A percentile compares a stretch with the other conserved stretches of the same genome.
These are phyloP conservation scores for Pangasianodon hypophthalmus DNA, from an alignment of 2,113 vertebrate genomes.

Conservation along the genomic window DNA sequence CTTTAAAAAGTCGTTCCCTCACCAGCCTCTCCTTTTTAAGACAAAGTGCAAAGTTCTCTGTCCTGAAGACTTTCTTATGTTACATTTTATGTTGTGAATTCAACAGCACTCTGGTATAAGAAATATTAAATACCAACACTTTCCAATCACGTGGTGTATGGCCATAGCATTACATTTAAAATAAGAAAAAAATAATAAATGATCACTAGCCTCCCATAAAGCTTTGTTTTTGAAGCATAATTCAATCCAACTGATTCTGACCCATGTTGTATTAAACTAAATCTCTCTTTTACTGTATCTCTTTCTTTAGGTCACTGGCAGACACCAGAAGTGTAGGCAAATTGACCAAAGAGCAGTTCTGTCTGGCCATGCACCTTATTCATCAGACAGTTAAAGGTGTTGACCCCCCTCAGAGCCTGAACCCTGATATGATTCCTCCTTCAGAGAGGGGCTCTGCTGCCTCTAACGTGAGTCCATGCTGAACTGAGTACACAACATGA, in stretches of 20 bases:
- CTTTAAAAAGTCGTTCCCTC: background rate
- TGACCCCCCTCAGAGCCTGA: conserved; percentile 87
- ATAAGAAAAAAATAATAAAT: background rate
- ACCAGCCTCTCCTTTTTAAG: background rate
- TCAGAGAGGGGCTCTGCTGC: conserved; percentile 78
- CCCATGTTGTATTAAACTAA: background rate
- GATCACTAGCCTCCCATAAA: background rate
- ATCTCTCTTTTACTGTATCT: background rate
- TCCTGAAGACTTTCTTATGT: background rate
- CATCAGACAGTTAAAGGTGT: conserved; percentile 92
- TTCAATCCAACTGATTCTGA: background rate
- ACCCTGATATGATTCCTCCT: conserved; percentile 92
- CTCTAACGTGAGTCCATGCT: conserved; percentile 73
- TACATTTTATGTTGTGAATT: background rate
- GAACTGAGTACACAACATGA: background rate
- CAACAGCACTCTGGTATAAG: background rate
- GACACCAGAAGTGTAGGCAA: conserved; percentile 91
- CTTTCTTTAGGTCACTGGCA: conserved; percentile 83
- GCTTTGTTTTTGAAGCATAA: background rate
- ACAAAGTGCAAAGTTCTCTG: background rate
- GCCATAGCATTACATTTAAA: background rate
- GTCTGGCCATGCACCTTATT: conserved; percentile 95
- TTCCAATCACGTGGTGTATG: too few species aligned
- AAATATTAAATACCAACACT: background rate
- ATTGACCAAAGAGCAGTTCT: conserved; percentile 92